These are phyloP conservation scores for Pterocles orientalis DNA, from an alignment of 2,113 vertebrate species.

Conservation along the genomic window DNA sequence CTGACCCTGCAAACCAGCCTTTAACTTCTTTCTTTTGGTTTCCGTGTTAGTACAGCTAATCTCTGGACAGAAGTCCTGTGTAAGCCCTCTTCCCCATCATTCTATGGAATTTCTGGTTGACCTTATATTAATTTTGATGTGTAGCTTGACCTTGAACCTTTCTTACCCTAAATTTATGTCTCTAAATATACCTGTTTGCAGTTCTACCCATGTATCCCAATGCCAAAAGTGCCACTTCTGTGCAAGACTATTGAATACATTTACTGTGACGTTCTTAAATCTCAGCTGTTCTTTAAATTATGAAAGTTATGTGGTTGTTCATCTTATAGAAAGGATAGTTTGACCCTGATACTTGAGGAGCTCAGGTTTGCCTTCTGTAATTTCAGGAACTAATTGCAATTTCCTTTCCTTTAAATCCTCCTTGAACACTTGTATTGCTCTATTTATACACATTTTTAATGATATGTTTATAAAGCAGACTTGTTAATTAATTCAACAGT, in stretches of 20 bases:
- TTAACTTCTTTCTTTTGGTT: neutral
- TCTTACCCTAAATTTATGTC: neutral
- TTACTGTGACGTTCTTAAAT: neutral
- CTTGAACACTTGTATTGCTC: neutral
- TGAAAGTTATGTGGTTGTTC: neutral
- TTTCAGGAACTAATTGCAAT: neutral
- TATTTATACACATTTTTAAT: constrained; percentile 3
- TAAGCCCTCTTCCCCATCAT: neutral
- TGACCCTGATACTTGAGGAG: neutral
- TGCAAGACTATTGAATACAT: neutral
- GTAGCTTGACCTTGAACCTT: neutral
- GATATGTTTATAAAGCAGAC: neutral
- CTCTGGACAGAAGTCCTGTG: neutral
- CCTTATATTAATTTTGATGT: neutral
- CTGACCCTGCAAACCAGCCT: too few relatives aligned
- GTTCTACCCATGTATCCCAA: neutral
- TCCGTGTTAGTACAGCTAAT: neutral
- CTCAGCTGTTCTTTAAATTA: neutral
- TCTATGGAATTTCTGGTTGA: neutral
- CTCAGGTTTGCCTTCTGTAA: neutral
- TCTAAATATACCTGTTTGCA: neutral
- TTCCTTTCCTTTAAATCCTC: constrained; percentile 3
- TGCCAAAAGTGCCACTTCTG: neutral
- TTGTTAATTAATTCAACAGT: constrained; percentile 3
- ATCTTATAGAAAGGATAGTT: neutral